phyloP scores from a whole-genome alignment of 2,113 vertebrate genomes.

The Limnothrissa miodon region DNA sequence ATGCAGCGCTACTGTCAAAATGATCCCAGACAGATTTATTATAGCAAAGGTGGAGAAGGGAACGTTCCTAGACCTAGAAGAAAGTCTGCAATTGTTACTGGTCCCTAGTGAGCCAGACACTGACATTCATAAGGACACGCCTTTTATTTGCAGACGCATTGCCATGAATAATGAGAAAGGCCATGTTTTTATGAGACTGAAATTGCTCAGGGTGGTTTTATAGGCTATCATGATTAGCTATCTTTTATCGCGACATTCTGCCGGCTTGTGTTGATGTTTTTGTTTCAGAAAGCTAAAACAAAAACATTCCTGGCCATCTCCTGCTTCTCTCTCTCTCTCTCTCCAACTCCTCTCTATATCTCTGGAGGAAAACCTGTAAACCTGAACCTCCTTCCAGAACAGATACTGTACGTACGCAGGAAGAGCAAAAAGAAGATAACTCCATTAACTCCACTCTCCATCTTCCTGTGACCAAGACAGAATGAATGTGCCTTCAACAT shows the following conservation, averaged over 20 bases:
- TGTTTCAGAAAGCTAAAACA: slow-evolving; percentile 38
- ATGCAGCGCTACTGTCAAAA: not conserved
- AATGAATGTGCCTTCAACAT: not conserved
- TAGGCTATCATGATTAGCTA: not conserved
- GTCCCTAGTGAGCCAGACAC: not conserved
- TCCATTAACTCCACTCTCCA: not conserved
- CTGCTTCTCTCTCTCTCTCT: not conserved
- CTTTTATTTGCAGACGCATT: not conserved
- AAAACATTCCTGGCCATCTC: slow-evolving; percentile 25
- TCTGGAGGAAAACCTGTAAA: slow-evolving; percentile 24
- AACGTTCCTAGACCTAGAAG: not conserved
- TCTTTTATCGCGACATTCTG: slow-evolving; percentile 26
- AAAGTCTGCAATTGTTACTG: not conserved
- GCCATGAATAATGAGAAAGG: not conserved
- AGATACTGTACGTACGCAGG: slow-evolving; percentile 47
- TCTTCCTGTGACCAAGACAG: not conserved
- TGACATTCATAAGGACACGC: not conserved
- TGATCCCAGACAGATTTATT: not conserved
- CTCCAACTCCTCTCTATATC: not conserved
- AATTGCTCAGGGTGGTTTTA: not conserved
- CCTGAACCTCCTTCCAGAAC: slow-evolving; percentile 53
- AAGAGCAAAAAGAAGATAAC: slow-evolving; percentile 41
- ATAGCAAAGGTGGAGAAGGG: not conserved
- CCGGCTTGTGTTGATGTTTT: slow-evolving; percentile 35
- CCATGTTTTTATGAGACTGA: not conserved